Conservation (phyloP, 2,797 vertebrate genomes). For the Falco naumanni region DNA sequence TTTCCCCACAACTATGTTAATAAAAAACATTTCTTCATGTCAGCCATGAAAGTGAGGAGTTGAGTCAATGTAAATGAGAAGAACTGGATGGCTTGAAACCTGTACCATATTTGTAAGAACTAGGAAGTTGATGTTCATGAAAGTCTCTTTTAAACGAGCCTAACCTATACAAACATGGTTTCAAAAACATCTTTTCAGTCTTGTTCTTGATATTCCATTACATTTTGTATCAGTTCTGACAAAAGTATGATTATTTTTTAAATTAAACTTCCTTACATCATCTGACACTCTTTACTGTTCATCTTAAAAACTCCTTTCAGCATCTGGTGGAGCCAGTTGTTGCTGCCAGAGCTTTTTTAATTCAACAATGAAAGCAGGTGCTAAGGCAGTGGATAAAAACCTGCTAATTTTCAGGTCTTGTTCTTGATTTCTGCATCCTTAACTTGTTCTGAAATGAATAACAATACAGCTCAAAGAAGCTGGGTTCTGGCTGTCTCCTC, state of each 20-base stretch:
- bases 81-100: background rate
- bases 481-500: background rate
- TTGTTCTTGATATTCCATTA: constrained; percentile 56
- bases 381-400: constrained; percentile 35
- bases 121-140: background rate
- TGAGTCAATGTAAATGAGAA: background rate
- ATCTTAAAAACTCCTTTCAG: constrained; percentile 49
- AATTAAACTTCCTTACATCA: constrained; percentile 59
- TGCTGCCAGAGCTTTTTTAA: constrained; percentile 70
- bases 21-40: background rate
- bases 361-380: constrained; percentile 69
- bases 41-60: background rate
- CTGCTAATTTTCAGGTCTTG: constrained; percentile 49
- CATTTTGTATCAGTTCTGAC: constrained; percentile 40
- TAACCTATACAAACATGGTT: background rate
- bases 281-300: constrained; percentile 22
- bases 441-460: constrained; percentile 24
- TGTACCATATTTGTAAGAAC: background rate
- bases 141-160: constrained; percentile 31
- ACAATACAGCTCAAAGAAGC: background rate
- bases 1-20: background rate
- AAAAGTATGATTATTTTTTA: constrained; percentile 58
- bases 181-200: constrained; percentile 16
- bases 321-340: constrained; percentile 56
- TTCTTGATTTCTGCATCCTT: constrained; percentile 20